Conservation (phyloP, 2,797 vertebrate genomes). For the Podargus strigoides region DNA sequence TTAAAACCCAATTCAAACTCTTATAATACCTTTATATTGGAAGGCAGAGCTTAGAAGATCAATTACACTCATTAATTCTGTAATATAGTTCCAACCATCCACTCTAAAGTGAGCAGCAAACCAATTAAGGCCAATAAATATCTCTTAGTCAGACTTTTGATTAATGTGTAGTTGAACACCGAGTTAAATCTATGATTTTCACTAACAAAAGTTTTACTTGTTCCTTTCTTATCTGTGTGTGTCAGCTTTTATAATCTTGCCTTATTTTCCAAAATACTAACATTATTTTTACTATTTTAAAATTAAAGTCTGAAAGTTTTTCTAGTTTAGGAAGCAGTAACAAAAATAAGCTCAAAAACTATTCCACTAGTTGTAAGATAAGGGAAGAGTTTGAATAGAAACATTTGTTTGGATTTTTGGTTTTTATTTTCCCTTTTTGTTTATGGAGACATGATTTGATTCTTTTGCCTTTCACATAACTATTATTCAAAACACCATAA, state of each 20-base stretch:
- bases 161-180: not conserved
- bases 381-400: not conserved
- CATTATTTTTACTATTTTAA: not conserved
- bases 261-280: not conserved
- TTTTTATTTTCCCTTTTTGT: rapidly evolving
- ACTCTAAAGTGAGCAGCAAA: not conserved
- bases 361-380: not conserved
- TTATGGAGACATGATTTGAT: not conserved
- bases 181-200: not conserved
- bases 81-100: not conserved
- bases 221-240: not conserved
- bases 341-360: rapidly evolving
- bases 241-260: not conserved
- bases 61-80: not conserved
- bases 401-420: rapidly evolving
- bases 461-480: not conserved
- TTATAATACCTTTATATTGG: not conserved
- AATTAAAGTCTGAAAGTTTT: not conserved
- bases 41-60: not conserved
- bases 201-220: not conserved
- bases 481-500: not conserved
- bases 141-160: not conserved
- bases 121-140: not conserved
- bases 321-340: not conserved
- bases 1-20: not conserved